Evolutionary conservation across 2,888 invertebrate genomes (phyloP), one percentile per base, ranked within the genome.

Genomic region (Cepaea hortensis): DNA sequence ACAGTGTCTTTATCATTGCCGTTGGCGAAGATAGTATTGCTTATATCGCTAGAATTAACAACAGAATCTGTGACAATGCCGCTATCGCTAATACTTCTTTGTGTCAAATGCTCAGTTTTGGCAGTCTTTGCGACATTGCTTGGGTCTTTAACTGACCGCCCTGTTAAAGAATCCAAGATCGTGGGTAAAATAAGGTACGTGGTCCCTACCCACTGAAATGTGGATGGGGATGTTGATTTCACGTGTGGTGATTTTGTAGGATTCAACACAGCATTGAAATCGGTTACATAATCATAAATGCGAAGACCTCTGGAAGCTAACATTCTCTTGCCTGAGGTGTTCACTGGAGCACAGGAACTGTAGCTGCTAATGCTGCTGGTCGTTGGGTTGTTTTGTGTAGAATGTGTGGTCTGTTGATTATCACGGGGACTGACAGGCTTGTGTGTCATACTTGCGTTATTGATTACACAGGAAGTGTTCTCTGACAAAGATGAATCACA

Each of bases 171-270:
- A n/a, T 87, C 87, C n/a, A 87, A 73, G 4, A 87, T 73, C 11
- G 87, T 87, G 11, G 87, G 87, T 46, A 87, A 35, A 7, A 87
- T 84, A 46, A 87, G 84, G 65, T 87, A 87, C 3, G 70, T 79
- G 48, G 83, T 76, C 23, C 80, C 87, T 73, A 84, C 87, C 87
- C 84, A 87, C 6, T 65, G 48, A 55, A 87, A 79, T n/a, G 70
- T 46, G 3, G 87, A 65, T 18, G 83, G n/a, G 18, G 87, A 84
- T 11, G 70, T 11, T 15, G 87, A 65, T 23, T 72, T 84, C 13
- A 70, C 13, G 6, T 61, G 70, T 11, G 87, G 72, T 11, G 87
- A 80, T 62, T 65, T 79, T 5, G 35, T 70, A 0, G 82, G 72
- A n/a, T 73, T 75, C 23, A 55, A 23, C 84, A 80, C 72, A 11